Evolutionary conservation across 2,797 vertebrate genomes (phyloP).

Genomic region (Crypturellus tataupa): DNA sequence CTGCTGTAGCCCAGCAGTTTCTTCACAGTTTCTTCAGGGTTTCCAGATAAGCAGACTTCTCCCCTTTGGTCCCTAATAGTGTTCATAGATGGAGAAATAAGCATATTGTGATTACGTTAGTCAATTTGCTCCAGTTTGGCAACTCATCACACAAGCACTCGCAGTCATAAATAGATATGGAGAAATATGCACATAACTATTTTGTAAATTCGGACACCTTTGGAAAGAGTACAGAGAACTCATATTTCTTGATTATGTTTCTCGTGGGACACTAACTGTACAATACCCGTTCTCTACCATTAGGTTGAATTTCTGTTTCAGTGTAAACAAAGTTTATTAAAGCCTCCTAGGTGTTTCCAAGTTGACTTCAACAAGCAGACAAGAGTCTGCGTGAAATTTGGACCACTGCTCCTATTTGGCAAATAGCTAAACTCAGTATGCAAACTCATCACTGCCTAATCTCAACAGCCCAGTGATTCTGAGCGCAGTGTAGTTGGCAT

Average conservation of each 20-base stretch:
- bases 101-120: not conserved
- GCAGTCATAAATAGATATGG: not conserved
- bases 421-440: not conserved
- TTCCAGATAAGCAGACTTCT: not conserved
- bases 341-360: not conserved
- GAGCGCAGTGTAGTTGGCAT: not conserved
- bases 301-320: slow-evolving; percentile 15
- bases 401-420: not conserved
- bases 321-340: not conserved
- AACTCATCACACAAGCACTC: not conserved
- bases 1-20: not conserved
- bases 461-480: not conserved
- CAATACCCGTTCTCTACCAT: not conserved
- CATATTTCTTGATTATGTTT: not conserved
- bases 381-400: not conserved
- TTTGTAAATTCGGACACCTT: not conserved
- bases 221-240: slow-evolving; percentile 5
- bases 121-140: not conserved
- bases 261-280: not conserved
- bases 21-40: not conserved
- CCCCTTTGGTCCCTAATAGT: not conserved
- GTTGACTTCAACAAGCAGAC: not conserved
- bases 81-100: not conserved
- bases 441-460: not conserved
- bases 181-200: not conserved